Evolutionary conservation across 2,797 vertebrate genomes (phyloP), one percentile per base, ranked within the genome.

Genomic region (Coluber constrictor): DNA sequence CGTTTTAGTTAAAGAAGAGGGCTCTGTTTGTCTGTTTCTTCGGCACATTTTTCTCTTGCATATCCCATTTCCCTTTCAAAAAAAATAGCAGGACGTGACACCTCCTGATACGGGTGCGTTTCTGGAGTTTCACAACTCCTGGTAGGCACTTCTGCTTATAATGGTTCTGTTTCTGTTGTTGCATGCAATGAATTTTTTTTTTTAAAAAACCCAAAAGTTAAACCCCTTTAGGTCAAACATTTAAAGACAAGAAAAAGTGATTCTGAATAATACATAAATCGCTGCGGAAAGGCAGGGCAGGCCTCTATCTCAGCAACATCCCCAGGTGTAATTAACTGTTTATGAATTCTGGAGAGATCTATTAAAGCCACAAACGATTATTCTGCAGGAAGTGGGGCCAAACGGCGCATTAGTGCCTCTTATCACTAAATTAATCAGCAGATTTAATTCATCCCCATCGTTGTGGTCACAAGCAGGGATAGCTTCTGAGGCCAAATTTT

Each of bases 401-500:
- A 95, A 90, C 88, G 87, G 61, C 91, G 93, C 20, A 29, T 86
- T 92, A 95, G 86, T 86, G 96, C 90, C 88, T 93, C 96, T 92
- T n/a, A 93, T 95, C 94, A 90, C 70, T 96, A 94, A 95, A 95
- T 94, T 91, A 97, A 94, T 90, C 92, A 57, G 16, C 55, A 91
- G 91, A 93, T 88, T 96, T 95, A 91, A 94, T 93, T 96, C 91
- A 88, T 94, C 88, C 66, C 89, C 95, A 94, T 87, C 83, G 91
- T 91, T 96, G 92, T 90, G 93, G 92, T 91, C 63, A 25, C 92
- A 90, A 89, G 66, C 79, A 89, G 94, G 87, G 87, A 79, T 93
- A 86, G 94, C 88, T 27, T 79, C 9, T 92, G 92, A 5, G 2
- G 90, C 90, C n/a, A 54, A 74, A 89, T 57, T 61, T 93, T 61